Conservation (phyloP, 2,113 vertebrate species). For the Fulmarus glacialis region DNA sequence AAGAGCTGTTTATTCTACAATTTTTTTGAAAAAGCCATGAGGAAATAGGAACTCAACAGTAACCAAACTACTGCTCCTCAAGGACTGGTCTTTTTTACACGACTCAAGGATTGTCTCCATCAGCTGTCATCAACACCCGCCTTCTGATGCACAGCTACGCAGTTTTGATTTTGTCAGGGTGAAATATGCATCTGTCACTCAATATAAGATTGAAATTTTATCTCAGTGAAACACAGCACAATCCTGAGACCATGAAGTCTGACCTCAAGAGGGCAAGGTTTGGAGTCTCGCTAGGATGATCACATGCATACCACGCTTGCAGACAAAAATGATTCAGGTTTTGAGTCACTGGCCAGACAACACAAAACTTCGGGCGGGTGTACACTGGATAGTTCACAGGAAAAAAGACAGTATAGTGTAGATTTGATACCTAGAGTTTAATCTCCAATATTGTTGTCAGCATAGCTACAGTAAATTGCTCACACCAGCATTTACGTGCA, state of each 20-base stretch:
- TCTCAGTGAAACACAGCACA: neutral
- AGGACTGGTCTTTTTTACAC: neutral
- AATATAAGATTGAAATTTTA: neutral
- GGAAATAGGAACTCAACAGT: neutral
- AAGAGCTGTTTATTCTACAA: neutral
- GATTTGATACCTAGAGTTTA: neutral
- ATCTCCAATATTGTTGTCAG: neutral
- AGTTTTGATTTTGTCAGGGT: neutral
- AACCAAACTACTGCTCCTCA: neutral
- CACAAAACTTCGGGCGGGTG: neutral
- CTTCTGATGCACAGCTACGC: neutral
- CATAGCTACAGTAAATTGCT: neutral
- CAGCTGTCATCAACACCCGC: neutral
- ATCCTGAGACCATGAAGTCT: neutral
- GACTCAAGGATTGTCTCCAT: neutral
- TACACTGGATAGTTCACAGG: accelerated
- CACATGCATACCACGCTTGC: neutral
- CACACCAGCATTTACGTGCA: accelerated
- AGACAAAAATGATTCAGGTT: neutral
- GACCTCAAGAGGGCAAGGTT: neutral
- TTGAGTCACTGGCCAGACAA: neutral
- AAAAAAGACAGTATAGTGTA: accelerated
- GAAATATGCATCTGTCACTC: neutral
- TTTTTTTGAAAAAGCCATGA: neutral
- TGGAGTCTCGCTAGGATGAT: neutral